These are phyloP conservation scores for Beris chalybata DNA, from an alignment of 2,888 invertebrate species.

Conservation along the genomic window DNA sequence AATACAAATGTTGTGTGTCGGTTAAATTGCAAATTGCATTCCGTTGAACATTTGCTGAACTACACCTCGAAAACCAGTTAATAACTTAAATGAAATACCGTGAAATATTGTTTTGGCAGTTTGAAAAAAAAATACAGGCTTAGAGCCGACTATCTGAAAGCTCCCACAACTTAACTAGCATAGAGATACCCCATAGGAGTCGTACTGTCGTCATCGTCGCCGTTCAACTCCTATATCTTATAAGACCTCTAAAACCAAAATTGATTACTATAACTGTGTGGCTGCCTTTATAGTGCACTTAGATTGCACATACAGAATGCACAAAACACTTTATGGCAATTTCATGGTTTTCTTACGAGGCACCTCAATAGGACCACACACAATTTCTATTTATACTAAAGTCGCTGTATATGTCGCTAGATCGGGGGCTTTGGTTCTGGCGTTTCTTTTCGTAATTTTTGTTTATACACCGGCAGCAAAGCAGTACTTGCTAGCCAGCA, in stretches of 20 bases:
- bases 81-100: constrained; percentile 11
- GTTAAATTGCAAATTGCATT: constrained; percentile 18
- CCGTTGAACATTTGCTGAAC: constrained; percentile 3
- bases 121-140: constrained; percentile 7
- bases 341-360: constrained; percentile 38
- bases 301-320: constrained; percentile 20
- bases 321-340: constrained; percentile 37
- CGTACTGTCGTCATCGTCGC: too few species aligned
- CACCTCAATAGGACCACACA: constrained; percentile 38
- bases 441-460: not conserved
- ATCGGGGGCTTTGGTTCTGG: constrained; percentile 6
- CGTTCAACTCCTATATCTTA: not conserved
- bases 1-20: constrained; percentile 6
- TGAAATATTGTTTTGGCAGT: constrained; percentile 29
- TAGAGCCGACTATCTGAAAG: constrained; percentile 6
- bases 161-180: constrained; percentile 30
- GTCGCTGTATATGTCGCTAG: constrained; percentile 22
- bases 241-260: constrained; percentile 24
- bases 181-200: constrained; percentile 5
- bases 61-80: constrained; percentile 24
- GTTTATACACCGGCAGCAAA: constrained; percentile 7
- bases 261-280: constrained; percentile 24
- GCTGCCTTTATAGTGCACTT: constrained; percentile 29
- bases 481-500: constrained; percentile 18
- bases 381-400: constrained; percentile 33